These are phyloP conservation scores for Excalfactoria chinensis DNA, from an alignment of 2,113 vertebrate species.

Conservation along the genomic window DNA sequence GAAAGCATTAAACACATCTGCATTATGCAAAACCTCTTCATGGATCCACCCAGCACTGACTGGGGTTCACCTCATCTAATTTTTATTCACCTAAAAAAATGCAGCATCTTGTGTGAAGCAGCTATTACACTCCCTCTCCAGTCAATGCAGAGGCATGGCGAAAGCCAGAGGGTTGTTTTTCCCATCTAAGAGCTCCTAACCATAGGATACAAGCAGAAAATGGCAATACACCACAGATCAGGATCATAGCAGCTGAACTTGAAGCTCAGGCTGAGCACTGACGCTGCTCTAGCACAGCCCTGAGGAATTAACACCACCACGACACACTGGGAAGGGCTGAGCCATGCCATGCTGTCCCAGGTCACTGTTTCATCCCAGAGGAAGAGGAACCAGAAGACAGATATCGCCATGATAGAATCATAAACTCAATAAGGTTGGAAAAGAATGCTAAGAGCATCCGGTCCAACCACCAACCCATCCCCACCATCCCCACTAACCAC, in stretches of 20 bases:
- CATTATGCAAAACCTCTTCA: not conserved
- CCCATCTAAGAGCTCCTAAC: not conserved
- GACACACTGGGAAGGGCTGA: not conserved
- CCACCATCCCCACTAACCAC: no score
- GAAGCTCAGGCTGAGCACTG: no score
- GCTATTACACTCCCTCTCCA: not conserved
- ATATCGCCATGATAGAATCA: not conserved
- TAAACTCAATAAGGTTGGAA: no score
- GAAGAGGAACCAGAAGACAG: not conserved
- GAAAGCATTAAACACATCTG: not conserved
- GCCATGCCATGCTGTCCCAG: not conserved
- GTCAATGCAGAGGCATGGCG: not conserved
- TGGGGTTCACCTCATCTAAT: constrained; percentile 16
- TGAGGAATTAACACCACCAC: no score
- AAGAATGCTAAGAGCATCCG: no score
- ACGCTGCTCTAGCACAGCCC: not conserved
- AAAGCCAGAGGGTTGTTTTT: not conserved
- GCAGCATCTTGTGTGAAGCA: not conserved
- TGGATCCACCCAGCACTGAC: not conserved
- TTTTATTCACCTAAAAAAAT: constrained; percentile 52
- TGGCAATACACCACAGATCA: not conserved
- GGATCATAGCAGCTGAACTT: not conserved
- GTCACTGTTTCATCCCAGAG: not conserved
- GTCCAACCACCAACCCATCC: no score
- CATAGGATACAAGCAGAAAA: not conserved